phyloP scores from a whole-genome alignment of 2,113 vertebrate species.

The Pseudorasbora parva region DNA sequence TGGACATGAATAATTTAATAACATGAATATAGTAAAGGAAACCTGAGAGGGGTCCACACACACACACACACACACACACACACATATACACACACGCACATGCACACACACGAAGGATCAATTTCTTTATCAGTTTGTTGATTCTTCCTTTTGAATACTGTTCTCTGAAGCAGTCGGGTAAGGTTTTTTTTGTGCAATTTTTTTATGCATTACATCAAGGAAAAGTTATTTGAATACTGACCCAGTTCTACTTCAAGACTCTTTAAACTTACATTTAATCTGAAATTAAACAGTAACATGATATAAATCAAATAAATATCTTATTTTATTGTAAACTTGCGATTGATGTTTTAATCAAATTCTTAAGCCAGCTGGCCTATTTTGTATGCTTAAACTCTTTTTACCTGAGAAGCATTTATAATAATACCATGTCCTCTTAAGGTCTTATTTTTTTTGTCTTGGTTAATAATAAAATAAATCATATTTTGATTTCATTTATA shows the following conservation, averaged over 20 bases:
- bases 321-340: neutral
- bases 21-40: constrained; percentile 19
- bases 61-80: neutral
- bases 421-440: neutral
- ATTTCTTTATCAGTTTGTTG: neutral
- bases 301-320: neutral
- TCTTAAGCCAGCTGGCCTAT: neutral
- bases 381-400: neutral
- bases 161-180: neutral
- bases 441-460: neutral
- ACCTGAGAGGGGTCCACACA: neutral
- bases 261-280: neutral
- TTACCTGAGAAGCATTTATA: no score
- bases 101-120: neutral
- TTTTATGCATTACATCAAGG: neutral
- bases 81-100: neutral
- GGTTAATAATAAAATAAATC: neutral
- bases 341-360: neutral
- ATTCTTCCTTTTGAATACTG: neutral
- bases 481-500: no score
- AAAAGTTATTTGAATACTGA: neutral
- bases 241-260: neutral
- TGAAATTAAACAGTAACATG: neutral
- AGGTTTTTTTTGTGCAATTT: neutral
- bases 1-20: constrained; percentile 38